Evolutionary conservation across 1,140 invertebrate genomes (phyloP).

Genomic region (Nomia melanderi): DNA sequence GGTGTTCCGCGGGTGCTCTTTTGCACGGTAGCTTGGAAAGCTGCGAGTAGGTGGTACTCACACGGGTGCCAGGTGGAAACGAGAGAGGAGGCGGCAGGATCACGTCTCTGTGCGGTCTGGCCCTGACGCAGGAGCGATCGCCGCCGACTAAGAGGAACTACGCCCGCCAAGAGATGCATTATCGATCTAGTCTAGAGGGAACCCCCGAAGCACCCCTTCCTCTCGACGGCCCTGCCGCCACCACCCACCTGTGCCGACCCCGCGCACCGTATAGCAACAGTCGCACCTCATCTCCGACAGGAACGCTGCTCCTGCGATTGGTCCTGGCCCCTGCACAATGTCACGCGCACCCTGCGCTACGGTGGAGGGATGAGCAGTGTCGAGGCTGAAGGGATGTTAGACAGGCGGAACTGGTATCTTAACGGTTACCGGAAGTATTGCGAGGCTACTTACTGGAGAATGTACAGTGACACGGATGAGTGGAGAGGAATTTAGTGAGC

Average conservation of each 20-base stretch:
- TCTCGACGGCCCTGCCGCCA: constrained; percentile 51
- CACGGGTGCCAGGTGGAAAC: constrained; percentile 16
- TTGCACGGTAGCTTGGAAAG: no score
- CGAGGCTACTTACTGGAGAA: no score
- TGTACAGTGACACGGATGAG: no score
- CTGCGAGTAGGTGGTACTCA: constrained; percentile 6
- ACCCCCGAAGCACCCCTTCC: constrained; percentile 62
- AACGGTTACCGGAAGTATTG: no score
- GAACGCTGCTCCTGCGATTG: constrained; percentile 45
- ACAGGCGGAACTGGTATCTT: no score
- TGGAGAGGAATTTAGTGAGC: no score
- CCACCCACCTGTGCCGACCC: constrained; percentile 71
- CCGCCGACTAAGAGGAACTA: constrained; percentile 71
- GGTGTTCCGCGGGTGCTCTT: no score
- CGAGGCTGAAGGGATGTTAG: no score
- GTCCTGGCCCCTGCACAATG: constrained; percentile 24
- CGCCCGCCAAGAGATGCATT: constrained; percentile 76
- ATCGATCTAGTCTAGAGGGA: constrained; percentile 78
- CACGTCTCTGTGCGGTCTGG: no score
- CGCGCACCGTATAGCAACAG: constrained; percentile 70
- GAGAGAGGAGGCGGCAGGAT: no score
- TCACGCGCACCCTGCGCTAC: neutral
- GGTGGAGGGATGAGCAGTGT: no score
- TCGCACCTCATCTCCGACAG: constrained; percentile 59
- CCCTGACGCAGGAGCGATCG: constrained; percentile 66